These are phyloP conservation scores for Argynnis bischoffii DNA, from an alignment of 2,888 invertebrate genomes.

Conservation along the genomic window DNA sequence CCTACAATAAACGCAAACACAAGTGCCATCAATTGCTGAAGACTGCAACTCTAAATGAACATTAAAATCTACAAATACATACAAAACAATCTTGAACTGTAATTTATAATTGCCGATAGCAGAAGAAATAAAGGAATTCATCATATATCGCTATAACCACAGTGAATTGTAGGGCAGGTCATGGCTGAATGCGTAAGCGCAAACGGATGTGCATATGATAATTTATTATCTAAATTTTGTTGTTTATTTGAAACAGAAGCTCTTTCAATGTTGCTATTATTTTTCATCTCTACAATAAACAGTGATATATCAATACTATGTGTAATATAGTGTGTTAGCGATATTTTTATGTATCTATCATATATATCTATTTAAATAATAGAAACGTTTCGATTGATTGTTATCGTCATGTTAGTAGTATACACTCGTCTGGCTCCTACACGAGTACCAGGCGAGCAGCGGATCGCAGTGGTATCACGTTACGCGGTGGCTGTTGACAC, in stretches of 20 bases:
- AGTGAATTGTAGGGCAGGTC: slow-evolving; percentile 77
- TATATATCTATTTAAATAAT: not conserved
- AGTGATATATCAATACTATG: not conserved
- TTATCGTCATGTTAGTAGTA: slow-evolving; percentile 46
- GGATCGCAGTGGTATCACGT: slow-evolving; percentile 78
- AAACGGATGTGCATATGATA: slow-evolving; percentile 74
- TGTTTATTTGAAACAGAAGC: slow-evolving; percentile 43
- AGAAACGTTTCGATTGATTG: slow-evolving; percentile 40
- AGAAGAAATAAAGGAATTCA: slow-evolving; percentile 44
- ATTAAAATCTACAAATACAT: slow-evolving; percentile 1
- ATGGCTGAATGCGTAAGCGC: slow-evolving; percentile 74
- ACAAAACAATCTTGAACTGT: not conserved
- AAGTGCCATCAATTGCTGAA: slow-evolving; percentile 41
- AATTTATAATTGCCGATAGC: slow-evolving; percentile 44
- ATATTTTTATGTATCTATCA: not conserved
- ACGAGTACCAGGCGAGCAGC: slow-evolving; percentile 74
- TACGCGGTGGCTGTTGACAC: slow-evolving; percentile 83
- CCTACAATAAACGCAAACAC: slow-evolving; percentile 42
- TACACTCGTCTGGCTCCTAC: slow-evolving; percentile 57
- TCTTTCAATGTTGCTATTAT: slow-evolving; percentile 12
- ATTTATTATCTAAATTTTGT: slow-evolving; percentile 60
- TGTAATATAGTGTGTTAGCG: too few relatives aligned
- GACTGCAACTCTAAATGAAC: slow-evolving; percentile 26
- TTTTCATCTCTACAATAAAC: slow-evolving; percentile 21
- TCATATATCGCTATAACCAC: slow-evolving; percentile 53